A percentile compares a stretch with the other conserved stretches of the same genome.
Evolutionary conservation across 92 coral and sea anemone species (phyloP).

Genomic region (Palythoa grandiflora): DNA sequence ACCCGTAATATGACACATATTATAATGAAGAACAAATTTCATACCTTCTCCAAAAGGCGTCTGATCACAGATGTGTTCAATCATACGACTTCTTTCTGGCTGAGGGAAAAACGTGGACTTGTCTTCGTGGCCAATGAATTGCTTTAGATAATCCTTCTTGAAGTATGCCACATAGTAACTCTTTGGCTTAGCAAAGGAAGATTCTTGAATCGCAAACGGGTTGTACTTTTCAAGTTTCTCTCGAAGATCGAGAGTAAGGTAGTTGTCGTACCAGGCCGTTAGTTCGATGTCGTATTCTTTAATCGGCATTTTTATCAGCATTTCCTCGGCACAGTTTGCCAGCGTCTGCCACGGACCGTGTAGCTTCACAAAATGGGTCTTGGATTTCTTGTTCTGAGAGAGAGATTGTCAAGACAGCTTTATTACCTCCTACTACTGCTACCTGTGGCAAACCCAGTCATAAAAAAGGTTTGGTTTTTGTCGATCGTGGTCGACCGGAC

Average conservation of each 20-base stretch:
- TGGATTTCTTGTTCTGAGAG: conserved; percentile 47
- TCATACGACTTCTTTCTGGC: conserved; percentile 96
- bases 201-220: conserved; percentile 80
- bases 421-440: no score
- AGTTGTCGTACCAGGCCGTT: conserved; percentile 73
- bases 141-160: conserved; percentile 71
- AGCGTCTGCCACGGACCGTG: conserved; percentile 86
- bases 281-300: conserved; percentile 75
- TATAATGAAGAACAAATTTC: neutral
- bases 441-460: no score
- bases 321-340: conserved; percentile 87
- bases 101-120: conserved; percentile 83
- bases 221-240: conserved; percentile 65
- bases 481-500: no score
- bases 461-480: no score
- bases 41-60: conserved; percentile 72
- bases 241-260: conserved; percentile 62
- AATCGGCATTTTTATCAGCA: conserved; percentile 92
- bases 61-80: conserved; percentile 78
- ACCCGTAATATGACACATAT: neutral
- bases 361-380: conserved; percentile 80
- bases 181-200: conserved; percentile 60
- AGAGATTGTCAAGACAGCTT: neutral
- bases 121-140: conserved; percentile 80
- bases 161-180: conserved; percentile 88